Evolutionary conservation across 2,888 invertebrate genomes (phyloP), one percentile per base, ranked within the genome.

Genomic region (Zygogramma bicolorata): DNA sequence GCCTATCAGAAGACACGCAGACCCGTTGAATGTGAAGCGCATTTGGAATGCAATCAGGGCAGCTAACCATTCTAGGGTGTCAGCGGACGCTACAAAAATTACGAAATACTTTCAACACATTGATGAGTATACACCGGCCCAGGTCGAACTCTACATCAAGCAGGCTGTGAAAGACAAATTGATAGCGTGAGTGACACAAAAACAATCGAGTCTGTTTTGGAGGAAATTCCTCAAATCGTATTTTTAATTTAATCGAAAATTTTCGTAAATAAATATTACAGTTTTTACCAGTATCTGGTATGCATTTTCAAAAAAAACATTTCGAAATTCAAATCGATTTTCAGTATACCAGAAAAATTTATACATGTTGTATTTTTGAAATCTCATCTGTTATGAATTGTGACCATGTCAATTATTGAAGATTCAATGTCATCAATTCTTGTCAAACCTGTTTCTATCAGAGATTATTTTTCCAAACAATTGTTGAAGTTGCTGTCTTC

Each of bases 21-120:
- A 87, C 79, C 87, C 88, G 0, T 77, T 81, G 63, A 77, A 80
- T 68, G 83, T 87, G 25, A 87, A 86, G 70, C 80, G 81, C 75
- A 83, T 87, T 69, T 88, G 88, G 88, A 85, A 87, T 76, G 84
- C 85, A 13, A 85, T 88, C 70, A 81, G 84, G 66, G 79, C 78
- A 13, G 78, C 82, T 13, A 79, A 80, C 70, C 78, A 82, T 20
- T 81, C 83, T 58, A 80, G 80, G 61, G 83, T 84, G 63, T 74
- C 79, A 60, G 80, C 84, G 3, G 87, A 87, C 73, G 18, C 79
- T n/a, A 60, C 71, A 8, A 80, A 82, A 61, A 83, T 87, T 49
- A 69, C 79, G 5, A 85, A 84, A 75, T 84, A 82, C 81, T 75
- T 87, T n/a, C 84, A 86, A 74, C 82, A 80, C 70, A 76, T 77